Conservation (phyloP, 1,140 invertebrate genomes). For the Drosophila sucinea region DNA sequence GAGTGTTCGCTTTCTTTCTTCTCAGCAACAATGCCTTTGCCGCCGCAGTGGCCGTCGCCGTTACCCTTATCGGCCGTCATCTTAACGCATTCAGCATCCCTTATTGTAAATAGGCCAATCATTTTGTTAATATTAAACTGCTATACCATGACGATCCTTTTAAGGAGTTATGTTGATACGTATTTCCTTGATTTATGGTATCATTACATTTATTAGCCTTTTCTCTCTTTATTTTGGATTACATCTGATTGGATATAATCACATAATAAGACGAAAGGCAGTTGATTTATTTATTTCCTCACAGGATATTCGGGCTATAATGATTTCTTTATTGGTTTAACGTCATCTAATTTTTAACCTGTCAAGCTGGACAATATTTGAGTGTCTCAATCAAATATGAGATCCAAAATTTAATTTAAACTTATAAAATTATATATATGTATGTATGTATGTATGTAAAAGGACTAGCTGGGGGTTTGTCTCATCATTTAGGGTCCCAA, state of each 20-base stretch:
- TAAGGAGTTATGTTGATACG: conserved; percentile 45
- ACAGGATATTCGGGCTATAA: neutral
- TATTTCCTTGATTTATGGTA: conserved; percentile 66
- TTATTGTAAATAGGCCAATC: conserved; percentile 62
- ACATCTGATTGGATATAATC: conserved; percentile 40
- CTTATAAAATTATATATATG: too few relatives aligned
- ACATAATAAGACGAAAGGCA: conserved; percentile 31
- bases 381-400: too few relatives aligned
- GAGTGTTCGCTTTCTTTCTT: conserved; percentile 21
- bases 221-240: conserved; percentile 33
- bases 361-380: neutral
- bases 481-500: too few relatives aligned
- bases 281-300: conserved; percentile 21
- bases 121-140: conserved; percentile 60
- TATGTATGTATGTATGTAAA: too few relatives aligned
- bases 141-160: conserved; percentile 65
- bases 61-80: conserved; percentile 7
- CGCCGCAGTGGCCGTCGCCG: neutral
- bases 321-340: conserved; percentile 2
- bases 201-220: conserved; percentile 61
- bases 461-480: too few relatives aligned
- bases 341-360: conserved; percentile 13
- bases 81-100: conserved; percentile 52
- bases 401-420: too few relatives aligned
- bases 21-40: conserved; percentile 17